Base-by-base conservation (phyloP, 2,113 vertebrate species). In the Hippocampus comes region DNA sequence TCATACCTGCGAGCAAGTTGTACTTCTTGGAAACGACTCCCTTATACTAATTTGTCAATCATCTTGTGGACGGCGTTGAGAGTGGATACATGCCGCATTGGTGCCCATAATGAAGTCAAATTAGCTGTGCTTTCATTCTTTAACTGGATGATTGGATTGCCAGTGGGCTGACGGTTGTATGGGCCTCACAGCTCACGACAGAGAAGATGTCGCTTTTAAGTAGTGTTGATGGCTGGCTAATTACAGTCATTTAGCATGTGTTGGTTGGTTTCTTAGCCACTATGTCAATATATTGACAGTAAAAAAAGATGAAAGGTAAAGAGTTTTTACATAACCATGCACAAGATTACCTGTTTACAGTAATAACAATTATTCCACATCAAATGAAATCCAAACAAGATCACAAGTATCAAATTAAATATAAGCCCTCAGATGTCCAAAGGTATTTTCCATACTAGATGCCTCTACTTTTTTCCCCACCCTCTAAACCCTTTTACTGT, bases 201-300 rank as follows among this genome's bases (percentile, higher is more conserved):
- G 72, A 71, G 9, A 75, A 71, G 9, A 75, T 61, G 55, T 68
- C 69, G 38, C 51, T 77, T 81, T 74, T 79, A 73, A 82, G 67
- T 57, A 30, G 27, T 67, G 82, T 63, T 81, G 79, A 82, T 82
- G 83, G 82, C 61, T 82, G 82, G 81, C 57, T 80, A 78, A 84
- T 86, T 82, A 82, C 67, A 70, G 73, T 0, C 21, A 70, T 74
- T 53, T 23, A 6, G 11, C 0, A 17, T 41, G 60, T 65, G 68
- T 46, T 8, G 63, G 56, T 65, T 73, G 64, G 65, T 75, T 75
- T 79, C 73, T 57, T 75, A 41, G 34, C 67, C 38, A 57, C 9
- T 64, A 43, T n/a, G 67, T 8, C 76, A 21, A 59, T 59, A 59
- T 67, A 38, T 34, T n/a, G n/a, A 27, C 21, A 49, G 17, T 42